Evolutionary conservation across 2,797 vertebrate species (phyloP).

Genomic region (Ispidina lecontei): DNA sequence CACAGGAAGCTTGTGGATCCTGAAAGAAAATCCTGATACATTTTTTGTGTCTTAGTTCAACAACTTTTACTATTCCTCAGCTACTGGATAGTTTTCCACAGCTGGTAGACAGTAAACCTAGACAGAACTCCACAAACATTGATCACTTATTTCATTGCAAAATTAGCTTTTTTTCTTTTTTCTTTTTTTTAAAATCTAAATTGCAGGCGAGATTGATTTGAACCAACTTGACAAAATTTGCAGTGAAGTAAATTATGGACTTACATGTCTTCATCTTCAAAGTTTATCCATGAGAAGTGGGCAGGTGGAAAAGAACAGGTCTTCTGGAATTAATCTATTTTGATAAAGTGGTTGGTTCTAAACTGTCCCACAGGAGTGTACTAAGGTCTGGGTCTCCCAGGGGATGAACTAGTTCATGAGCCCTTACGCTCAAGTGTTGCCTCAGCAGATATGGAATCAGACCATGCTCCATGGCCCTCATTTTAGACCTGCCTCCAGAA

Average conservation of each 20-base stretch:
- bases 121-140: not conserved
- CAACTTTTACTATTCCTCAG: not conserved
- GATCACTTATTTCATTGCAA: constrained; percentile 11
- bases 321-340: not conserved
- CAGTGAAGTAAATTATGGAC: not conserved
- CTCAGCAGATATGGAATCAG: not conserved
- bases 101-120: not conserved
- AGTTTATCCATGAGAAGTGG: not conserved
- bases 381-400: not conserved
- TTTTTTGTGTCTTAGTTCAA: not conserved
- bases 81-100: not conserved
- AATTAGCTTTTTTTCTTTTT: not conserved
- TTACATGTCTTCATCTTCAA: not conserved
- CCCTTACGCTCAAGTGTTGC: not conserved
- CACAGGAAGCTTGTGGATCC: not conserved
- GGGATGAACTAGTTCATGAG: not conserved
- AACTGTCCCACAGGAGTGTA: not conserved
- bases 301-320: not conserved
- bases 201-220: constrained; percentile 33
- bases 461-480: not conserved
- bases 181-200: not conserved
- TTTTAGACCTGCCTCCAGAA: not conserved
- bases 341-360: not conserved
- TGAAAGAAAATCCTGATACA: not conserved
- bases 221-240: not conserved